Percentiles rank a stretch among this genome's conserved stretches.
Evolutionary conservation across 92 coral and sea anemone genomes (phyloP).

Genomic region (Phenganax marumi): DNA sequence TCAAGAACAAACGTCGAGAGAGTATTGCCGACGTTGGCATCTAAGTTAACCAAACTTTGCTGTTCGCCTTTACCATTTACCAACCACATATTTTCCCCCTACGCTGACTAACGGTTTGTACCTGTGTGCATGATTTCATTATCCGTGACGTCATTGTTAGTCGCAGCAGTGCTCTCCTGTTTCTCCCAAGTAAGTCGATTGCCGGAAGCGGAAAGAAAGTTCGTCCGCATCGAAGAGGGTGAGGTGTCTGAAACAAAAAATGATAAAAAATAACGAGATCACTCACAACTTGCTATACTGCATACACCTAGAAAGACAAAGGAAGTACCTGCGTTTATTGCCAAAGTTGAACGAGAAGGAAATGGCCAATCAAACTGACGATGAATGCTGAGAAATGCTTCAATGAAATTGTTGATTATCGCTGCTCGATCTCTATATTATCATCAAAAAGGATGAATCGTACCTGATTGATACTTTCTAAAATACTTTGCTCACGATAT

Average conservation of each 20-base stretch:
- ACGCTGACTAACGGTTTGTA: background rate
- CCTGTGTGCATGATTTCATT: background rate
- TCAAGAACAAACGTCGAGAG: too few relatives aligned
- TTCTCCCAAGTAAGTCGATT: constrained; percentile 12
- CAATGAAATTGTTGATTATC: constrained; percentile 65
- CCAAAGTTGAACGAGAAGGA: constrained; percentile 52
- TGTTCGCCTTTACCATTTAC: too few relatives aligned
- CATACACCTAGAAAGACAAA: background rate
- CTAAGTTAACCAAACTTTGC: too few relatives aligned
- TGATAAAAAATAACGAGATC: background rate
- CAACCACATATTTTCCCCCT: too few relatives aligned
- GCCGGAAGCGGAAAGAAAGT: constrained; percentile 10
- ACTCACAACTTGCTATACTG: background rate
- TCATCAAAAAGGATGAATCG: background rate
- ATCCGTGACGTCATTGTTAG: background rate
- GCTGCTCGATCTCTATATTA: constrained; percentile 72
- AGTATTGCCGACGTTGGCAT: too few relatives aligned
- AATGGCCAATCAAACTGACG: constrained; percentile 70
- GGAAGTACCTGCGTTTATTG: background rate
- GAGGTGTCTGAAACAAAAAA: background rate
- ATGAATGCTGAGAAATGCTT: constrained; percentile 61
- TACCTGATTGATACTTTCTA: background rate
- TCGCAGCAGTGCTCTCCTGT: background rate
- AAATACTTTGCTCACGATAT: too few relatives aligned
- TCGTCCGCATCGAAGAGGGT: background rate